phyloP scores from a whole-genome alignment of 2,797 vertebrate species.

The Luscinia megarhynchos region DNA sequence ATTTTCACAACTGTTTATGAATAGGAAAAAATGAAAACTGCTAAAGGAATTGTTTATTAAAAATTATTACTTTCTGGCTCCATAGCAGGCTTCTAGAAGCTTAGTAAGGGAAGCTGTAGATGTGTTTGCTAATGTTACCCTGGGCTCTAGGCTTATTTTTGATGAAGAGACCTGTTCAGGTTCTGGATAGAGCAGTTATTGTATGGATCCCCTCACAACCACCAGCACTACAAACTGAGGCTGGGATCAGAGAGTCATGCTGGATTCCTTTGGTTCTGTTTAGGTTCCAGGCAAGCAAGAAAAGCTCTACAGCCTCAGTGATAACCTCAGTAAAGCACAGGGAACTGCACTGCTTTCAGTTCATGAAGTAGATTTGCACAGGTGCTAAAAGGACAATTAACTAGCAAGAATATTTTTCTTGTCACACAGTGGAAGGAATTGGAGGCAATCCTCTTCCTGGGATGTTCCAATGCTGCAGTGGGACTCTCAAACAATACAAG shows the following conservation, averaged over 20 bases:
- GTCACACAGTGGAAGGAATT: background rate
- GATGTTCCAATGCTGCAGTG: background rate
- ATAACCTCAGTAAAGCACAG: background rate
- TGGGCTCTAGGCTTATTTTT: background rate
- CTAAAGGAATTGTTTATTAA: constrained; percentile 18
- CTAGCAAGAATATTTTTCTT: background rate
- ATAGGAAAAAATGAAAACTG: background rate
- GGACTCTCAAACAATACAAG: background rate
- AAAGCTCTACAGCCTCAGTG: background rate
- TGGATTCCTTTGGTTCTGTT: background rate
- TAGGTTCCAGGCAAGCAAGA: background rate
- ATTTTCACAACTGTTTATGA: constrained; percentile 10
- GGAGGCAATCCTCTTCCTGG: background rate
- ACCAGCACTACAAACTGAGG: background rate
- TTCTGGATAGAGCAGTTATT: background rate
- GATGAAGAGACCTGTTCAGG: background rate
- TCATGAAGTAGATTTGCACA: background rate
- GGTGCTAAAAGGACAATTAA: background rate
- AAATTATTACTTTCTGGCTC: background rate
- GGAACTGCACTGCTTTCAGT: background rate
- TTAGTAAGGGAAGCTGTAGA: background rate
- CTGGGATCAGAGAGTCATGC: background rate
- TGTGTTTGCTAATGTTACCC: background rate
- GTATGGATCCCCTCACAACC: background rate
- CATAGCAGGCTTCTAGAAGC: background rate